These are phyloP conservation scores for Procambarus virginalis DNA, from an alignment of 1,140 invertebrate genomes.

Conservation along the genomic window DNA sequence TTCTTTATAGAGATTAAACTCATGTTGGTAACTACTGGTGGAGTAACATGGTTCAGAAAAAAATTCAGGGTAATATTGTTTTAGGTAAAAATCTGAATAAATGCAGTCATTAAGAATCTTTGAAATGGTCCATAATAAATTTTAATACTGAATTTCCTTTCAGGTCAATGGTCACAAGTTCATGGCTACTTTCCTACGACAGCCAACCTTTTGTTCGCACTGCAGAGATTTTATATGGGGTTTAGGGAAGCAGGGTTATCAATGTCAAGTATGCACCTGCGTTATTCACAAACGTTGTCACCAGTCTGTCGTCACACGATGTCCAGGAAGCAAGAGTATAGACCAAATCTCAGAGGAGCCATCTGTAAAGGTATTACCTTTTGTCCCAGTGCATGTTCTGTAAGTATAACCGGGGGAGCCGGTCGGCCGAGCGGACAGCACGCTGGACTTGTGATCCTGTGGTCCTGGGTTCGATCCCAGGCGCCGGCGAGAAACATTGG, in stretches of 20 bases:
- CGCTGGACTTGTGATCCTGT: too few species aligned
- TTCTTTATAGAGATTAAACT: too few species aligned
- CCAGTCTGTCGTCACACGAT: slow-evolving; percentile 93
- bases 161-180: slow-evolving; percentile 98
- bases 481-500: too few species aligned
- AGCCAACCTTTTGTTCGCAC: slow-evolving; percentile 99
- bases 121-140: background rate
- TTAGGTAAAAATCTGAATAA: too few species aligned
- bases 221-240: slow-evolving; percentile 99
- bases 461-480: too few species aligned
- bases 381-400: too few species aligned
- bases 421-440: too few species aligned
- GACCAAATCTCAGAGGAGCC: slow-evolving; percentile 47
- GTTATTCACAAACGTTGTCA: slow-evolving; percentile 99
- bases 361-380: background rate
- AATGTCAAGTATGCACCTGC: slow-evolving; percentile 99
- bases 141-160: background rate
- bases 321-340: slow-evolving; percentile 90
- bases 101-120: too few species aligned
- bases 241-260: slow-evolving; percentile 99
- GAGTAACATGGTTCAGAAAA: too few species aligned
- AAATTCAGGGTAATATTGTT: too few species aligned
- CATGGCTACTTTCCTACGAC: slow-evolving; percentile 98
- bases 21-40: too few species aligned
- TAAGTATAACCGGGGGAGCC: too few species aligned